Evolutionary conservation across 2,888 invertebrate genomes (phyloP).

Genomic region (Leptinotarsa haldemani): DNA sequence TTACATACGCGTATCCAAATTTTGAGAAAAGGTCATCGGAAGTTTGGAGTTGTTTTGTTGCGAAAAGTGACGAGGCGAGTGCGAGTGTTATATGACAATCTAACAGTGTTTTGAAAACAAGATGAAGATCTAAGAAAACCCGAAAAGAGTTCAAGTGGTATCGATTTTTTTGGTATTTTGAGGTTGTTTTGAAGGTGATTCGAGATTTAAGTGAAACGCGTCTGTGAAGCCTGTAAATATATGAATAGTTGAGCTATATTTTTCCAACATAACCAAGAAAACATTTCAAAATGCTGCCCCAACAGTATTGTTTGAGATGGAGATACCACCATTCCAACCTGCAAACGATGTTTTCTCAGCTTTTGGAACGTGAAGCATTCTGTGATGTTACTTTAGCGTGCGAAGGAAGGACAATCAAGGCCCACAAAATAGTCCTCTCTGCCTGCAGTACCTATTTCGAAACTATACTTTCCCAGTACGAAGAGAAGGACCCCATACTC

Average conservation of each 20-base stretch:
- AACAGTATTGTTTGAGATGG: conserved; percentile 93
- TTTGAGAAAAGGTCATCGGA: conserved; percentile 61
- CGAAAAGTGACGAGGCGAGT: conserved; percentile 48
- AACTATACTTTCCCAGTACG: conserved; percentile 83
- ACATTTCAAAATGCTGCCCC: conserved; percentile 75
- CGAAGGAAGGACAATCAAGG: conserved; percentile 81
- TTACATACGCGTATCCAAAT: conserved; percentile 64
- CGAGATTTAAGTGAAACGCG: conserved; percentile 50
- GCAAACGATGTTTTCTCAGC: conserved; percentile 89
- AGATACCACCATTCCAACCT: conserved; percentile 93
- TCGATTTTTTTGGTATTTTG: conserved; percentile 64
- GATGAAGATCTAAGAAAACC: conserved; percentile 56
- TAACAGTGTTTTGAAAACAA: conserved; percentile 52
- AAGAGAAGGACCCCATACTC: conserved; percentile 83
- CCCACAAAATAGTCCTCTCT: conserved; percentile 88
- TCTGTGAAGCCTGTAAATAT: conserved; percentile 41
- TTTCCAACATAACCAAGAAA: conserved; percentile 52
- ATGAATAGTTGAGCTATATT: conserved; percentile 39
- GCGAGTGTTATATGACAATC: conserved; percentile 46
- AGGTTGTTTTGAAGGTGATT: conserved; percentile 60
- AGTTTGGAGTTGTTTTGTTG: conserved; percentile 46
- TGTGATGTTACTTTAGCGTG: conserved; percentile 92
- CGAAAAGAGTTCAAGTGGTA: conserved; percentile 58
- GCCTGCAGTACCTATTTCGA: conserved; percentile 94
- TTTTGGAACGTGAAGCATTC: conserved; percentile 87